Base-by-base conservation (phyloP, 2,113 vertebrate species). In the Microtus oregoni region DNA sequence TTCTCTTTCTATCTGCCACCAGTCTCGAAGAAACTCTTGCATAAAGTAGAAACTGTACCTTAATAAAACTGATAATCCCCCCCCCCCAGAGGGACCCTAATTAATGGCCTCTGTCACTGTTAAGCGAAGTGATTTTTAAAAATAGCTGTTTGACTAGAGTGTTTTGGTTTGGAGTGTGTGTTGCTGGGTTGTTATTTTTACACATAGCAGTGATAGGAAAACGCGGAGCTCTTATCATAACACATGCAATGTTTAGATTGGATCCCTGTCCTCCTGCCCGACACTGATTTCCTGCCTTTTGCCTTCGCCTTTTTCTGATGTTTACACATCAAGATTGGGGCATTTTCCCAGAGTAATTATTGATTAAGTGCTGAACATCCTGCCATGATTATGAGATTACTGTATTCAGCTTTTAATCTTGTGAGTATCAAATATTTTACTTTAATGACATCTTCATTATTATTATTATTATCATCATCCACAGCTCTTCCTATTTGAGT, bases 371-470 rank as follows among this genome's bases (percentile, higher is more conserved):
- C 91, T 88, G 91, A 85, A 82, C 83, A 92, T 95, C 91, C 94
- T 1, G 5, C 3, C 81, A 95, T 97, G 98, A 98, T 98, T 97
- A 97, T 90, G 96, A 89, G 97, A 97, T 98, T 97, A 96, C 96
- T 97, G 96, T 97, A 97, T 97, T 97, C 97, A 97, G 96, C 96
- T 65, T 97, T 97, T 97, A 97, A 98, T 98, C 97, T 97, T 97
- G 96, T 89, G 95, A 97, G 96, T 97, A 97, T 98, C 97, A 98
- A 97, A 98, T 98, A 97, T 97, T 98, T 98, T 98, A 95, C 96
- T 92, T 95, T 95, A 95, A 96, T 97, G 83, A 58, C 96, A 95
- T 96, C 94, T 94, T 97, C 97, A 96, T 97, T 95, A 96, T 97
- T 94, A 92, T n/a, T n/a, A n/a, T 93, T 96, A 94, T 96, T 96